Base-by-base conservation (phyloP, 1,140 invertebrate species). In the Pachyrhynchus sulphureomaculatus region DNA sequence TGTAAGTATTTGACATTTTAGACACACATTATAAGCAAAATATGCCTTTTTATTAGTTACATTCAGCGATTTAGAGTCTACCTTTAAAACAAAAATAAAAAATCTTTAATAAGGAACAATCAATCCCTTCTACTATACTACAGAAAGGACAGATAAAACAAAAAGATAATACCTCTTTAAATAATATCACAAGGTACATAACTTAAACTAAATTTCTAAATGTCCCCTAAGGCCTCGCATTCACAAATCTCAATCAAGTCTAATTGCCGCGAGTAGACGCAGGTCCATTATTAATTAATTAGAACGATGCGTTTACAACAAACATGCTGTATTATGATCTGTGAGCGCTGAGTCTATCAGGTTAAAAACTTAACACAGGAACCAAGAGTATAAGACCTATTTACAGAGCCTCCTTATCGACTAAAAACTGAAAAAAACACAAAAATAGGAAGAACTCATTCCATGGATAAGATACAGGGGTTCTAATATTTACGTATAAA, bases 181-280 rank as follows among this genome's bases (percentile, higher is more conserved):
- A 67, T 63, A 67, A 67, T 67, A 67, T 67, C 65, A 67, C 65
- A 67, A 63, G 55, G 48, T 60, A 63, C 49, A 49, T 52, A 64
- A 64, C 48, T 47, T 44, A 64, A 57, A 56, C 24, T 24, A 49
- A 37, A 21, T 23, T 24, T 36, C 24, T 24, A 36, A 4, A 51
- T 26, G 24, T 44, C 45, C 44, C 33, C 44, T 51, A 64, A 55
- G n/a, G n/a, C n/a, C n/a, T n/a, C n/a, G n/a, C n/a, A n/a, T n/a
- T n/a, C n/a, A n/a, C n/a, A n/a, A n/a, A n/a, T n/a, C n/a, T n/a
- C n/a, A n/a, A n/a, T n/a, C n/a, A n/a, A n/a, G n/a, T n/a, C n/a
- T n/a, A n/a, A n/a, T n/a, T n/a, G n/a, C n/a, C n/a, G n/a, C n/a
- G n/a, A n/a, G n/a, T n/a, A n/a, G n/a, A n/a, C n/a, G n/a, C n/a